Percentiles rank a stretch among this genome's conserved stretches.
Evolutionary conservation across 2,113 vertebrate genomes (phyloP).

Genomic region (Chaetodon auriga): DNA sequence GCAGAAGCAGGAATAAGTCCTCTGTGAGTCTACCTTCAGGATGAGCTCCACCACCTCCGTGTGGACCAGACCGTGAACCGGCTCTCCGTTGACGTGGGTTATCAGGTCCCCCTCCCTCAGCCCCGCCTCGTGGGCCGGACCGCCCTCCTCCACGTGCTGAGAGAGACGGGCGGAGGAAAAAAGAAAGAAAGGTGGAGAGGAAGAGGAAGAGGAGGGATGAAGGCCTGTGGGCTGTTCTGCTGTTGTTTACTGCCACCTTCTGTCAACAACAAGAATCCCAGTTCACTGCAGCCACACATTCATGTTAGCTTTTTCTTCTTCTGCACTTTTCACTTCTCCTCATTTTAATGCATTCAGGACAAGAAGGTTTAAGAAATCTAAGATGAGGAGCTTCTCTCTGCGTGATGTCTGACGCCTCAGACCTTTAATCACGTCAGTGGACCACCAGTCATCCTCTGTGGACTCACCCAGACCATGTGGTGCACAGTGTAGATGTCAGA

Average conservation of each 20-base stretch:
- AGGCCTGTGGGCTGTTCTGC: background rate
- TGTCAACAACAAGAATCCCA: slow-evolving; percentile 41
- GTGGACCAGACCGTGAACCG: slow-evolving; percentile 95
- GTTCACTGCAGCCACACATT: background rate
- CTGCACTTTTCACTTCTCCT: too few relatives aligned
- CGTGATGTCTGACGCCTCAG: too few relatives aligned
- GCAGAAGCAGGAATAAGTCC: too few relatives aligned
- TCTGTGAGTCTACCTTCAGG: slow-evolving; percentile 88
- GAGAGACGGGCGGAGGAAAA: slow-evolving; percentile 18
- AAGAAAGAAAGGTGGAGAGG: background rate
- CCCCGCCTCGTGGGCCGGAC: slow-evolving; percentile 93
- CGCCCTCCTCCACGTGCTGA: slow-evolving; percentile 94
- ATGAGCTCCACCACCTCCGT: slow-evolving; percentile 97
- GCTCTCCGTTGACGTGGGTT: slow-evolving; percentile 97
- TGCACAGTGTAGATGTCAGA: slow-evolving; percentile 96
- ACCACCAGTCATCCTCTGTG: background rate
- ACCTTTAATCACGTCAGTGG: too few relatives aligned
- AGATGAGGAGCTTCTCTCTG: too few relatives aligned
- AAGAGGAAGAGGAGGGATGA: background rate
- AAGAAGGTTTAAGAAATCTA: too few relatives aligned
- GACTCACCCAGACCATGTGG: slow-evolving; percentile 97
- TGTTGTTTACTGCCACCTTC: slow-evolving; percentile 54
- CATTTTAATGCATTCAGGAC: too few relatives aligned
- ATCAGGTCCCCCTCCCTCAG: slow-evolving; percentile 96
- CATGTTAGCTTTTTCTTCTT: background rate